Evolutionary conservation across 2,797 vertebrate genomes (phyloP).

Genomic region (Mus caroli): DNA sequence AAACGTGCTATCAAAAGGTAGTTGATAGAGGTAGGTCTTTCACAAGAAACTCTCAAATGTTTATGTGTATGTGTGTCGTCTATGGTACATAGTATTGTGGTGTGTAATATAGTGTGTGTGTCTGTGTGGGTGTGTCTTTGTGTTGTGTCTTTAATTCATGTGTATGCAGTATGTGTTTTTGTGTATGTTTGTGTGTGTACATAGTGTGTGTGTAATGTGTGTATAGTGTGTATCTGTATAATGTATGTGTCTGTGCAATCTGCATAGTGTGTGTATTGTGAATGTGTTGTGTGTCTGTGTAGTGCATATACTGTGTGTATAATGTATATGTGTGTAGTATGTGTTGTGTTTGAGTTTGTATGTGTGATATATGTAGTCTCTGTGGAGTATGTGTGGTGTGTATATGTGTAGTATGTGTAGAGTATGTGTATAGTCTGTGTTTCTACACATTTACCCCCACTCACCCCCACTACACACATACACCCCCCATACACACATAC

Average conservation of each 20-base stretch:
- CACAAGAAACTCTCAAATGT: not conserved
- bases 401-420: not conserved
- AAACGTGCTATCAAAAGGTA: not conserved
- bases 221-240: not conserved
- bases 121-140: not conserved
- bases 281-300: not conserved
- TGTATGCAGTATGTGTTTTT: not conserved
- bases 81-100: not conserved
- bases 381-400: not conserved
- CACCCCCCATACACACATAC: too few relatives aligned
- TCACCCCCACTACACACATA: too few relatives aligned
- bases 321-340: not conserved
- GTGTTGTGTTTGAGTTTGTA: not conserved
- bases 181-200: not conserved
- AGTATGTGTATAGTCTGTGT: not conserved
- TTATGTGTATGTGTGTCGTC: not conserved
- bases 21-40: not conserved
- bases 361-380: not conserved
- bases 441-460: too few relatives aligned
- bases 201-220: not conserved
- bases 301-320: not conserved
- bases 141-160: not conserved
- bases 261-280: not conserved
- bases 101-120: not conserved
- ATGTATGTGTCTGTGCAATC: too few relatives aligned